Conservation (phyloP, 2,888 invertebrate species). For the Yponomeuta cagnagella region DNA sequence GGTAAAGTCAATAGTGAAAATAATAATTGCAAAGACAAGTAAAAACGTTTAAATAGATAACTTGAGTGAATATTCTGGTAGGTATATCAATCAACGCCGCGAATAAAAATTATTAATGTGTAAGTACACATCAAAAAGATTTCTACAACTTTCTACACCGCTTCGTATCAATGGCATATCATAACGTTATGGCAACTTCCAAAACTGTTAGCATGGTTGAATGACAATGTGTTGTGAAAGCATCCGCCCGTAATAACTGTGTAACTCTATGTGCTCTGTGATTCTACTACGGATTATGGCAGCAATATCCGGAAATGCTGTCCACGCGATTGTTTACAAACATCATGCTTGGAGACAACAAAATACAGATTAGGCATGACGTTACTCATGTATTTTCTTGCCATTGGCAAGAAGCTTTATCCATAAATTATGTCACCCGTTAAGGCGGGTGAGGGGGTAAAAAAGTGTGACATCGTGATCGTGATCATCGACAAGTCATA, state of each 20-base stretch:
- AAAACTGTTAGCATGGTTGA: slow-evolving; percentile 6
- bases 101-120: slow-evolving; percentile 3
- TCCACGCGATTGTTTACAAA: slow-evolving; percentile 2
- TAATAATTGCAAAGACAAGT: no score
- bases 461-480: no score
- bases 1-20: background rate
- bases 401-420: no score
- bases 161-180: slow-evolving; percentile 7
- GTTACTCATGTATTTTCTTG: no score
- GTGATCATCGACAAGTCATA: no score
- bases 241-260: slow-evolving; percentile 2
- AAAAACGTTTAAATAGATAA: background rate
- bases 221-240: slow-evolving; percentile 13
- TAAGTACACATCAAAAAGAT: slow-evolving; percentile 5
- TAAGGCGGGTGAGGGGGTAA: no score
- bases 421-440: no score
- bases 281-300: background rate
- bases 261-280: slow-evolving; percentile 1
- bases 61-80: background rate
- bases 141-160: slow-evolving; percentile 6
- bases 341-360: background rate
- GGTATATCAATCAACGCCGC: background rate
- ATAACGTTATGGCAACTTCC: slow-evolving; percentile 4
- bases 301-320: slow-evolving; percentile 10
- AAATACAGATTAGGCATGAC: background rate